Evolutionary conservation across 1,140 invertebrate genomes (phyloP).

Genomic region (Leptoteleia sp.): DNA sequence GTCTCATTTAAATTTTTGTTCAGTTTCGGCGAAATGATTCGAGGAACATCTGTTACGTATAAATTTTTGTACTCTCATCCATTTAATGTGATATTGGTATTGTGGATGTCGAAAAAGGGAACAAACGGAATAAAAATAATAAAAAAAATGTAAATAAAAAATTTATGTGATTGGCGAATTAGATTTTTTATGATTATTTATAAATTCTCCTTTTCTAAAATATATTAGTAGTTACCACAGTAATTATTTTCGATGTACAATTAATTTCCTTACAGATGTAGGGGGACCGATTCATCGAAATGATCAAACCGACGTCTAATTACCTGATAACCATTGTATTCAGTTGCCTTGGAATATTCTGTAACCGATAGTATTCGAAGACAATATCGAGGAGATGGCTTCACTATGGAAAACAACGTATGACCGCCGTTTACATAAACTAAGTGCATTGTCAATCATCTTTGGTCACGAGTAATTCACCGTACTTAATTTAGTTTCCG

Average conservation of each 20-base stretch:
- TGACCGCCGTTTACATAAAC: conserved; percentile 31
- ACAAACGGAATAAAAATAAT: no score
- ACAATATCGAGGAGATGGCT: conserved; percentile 30
- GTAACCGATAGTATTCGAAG: conserved; percentile 30
- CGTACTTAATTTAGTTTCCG: conserved; percentile 29
- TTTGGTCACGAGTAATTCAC: conserved; percentile 32
- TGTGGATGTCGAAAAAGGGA: neutral
- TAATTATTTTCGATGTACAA: neutral
- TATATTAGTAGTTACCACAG: no score
- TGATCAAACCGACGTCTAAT: conserved; percentile 31
- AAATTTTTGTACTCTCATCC: conserved; percentile 37
- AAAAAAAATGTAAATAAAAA: no score
- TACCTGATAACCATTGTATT: conserved; percentile 41
- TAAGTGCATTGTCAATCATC: conserved; percentile 28
- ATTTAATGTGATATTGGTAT: conserved; percentile 26
- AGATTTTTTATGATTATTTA: no score
- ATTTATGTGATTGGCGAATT: no score
- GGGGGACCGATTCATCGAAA: neutral
- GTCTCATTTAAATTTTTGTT: conserved; percentile 56
- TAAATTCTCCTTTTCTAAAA: no score
- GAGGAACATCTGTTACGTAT: conserved; percentile 47
- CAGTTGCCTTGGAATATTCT: conserved; percentile 40
- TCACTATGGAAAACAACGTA: conserved; percentile 9
- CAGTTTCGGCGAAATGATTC: conserved; percentile 22
- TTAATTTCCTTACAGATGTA: conserved; percentile 21